These are phyloP conservation scores for Euwallacea similis DNA, from an alignment of 1,140 invertebrate species.

Conservation along the genomic window DNA sequence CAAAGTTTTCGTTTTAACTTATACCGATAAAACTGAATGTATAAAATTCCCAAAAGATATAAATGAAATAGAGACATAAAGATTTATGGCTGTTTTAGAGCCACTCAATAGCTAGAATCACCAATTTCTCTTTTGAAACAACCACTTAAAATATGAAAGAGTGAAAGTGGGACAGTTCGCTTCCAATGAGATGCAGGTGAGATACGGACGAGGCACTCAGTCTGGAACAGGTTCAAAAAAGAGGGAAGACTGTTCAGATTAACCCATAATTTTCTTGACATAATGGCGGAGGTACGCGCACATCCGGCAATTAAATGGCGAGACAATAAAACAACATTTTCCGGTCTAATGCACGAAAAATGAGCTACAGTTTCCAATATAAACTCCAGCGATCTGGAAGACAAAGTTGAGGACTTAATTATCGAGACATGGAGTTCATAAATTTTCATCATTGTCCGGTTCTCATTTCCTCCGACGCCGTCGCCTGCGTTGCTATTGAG, in stretches of 20 bases:
- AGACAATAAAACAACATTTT: neutral
- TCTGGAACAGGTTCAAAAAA: neutral
- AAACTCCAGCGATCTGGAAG: neutral
- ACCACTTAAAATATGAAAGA: no score
- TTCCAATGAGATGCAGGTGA: neutral
- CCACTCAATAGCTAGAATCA: no score
- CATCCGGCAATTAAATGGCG: neutral
- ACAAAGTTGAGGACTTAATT: constrained; percentile 1
- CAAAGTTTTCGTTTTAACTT: no score
- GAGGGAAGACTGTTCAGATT: no score
- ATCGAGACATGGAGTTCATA: constrained; percentile 1
- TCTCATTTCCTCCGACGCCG: neutral
- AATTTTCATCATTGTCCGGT: constrained; percentile 5
- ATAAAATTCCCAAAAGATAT: no score
- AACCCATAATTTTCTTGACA: neutral
- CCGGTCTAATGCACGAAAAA: neutral
- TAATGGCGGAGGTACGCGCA: neutral
- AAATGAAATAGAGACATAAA: no score
- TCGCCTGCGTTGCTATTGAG: no score
- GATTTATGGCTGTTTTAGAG: no score
- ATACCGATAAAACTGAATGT: no score
- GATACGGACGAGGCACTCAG: neutral
- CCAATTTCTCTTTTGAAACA: no score
- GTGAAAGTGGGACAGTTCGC: no score
- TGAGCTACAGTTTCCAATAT: neutral